Base-by-base conservation (phyloP, 2,113 vertebrate species). In the Zosterops japonicus region DNA sequence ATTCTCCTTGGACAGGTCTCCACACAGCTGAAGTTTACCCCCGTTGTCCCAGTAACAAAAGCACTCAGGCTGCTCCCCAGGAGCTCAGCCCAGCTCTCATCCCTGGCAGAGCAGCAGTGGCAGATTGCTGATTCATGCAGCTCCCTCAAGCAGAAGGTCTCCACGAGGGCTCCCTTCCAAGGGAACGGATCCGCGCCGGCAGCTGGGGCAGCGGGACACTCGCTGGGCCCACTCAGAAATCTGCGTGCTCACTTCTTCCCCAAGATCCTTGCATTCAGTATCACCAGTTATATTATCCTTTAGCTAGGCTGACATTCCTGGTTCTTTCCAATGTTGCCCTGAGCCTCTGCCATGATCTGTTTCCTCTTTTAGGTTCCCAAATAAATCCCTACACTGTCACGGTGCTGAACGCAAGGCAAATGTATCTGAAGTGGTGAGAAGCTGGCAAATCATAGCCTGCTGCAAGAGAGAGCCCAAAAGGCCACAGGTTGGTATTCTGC, bases 1-100 rank as follows among this genome's bases (percentile, higher is more conserved):
- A 83, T 25, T 77, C 68, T 75, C 39, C 55, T 70, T 84, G 81
- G 84, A 53, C 89, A 78, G 46, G 50, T 61, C 90, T 65, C 41
- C 19, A 3, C 53, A 70, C 84, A 93, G 95, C 81, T 94, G 84
- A 74, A 61, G 92, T 93, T 95, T 93, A 83, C 64, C 28, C 50
- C 57, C 36, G 69, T 87, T 85, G 89, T 92, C 91, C 71, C 91
- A 92, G 83, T 60, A 92, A 93, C 90, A 44, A 1, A 92, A 87
- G 15, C 36, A 18, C 65, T 70, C 31, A 22, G 52, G 29, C 31
- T 21, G 55, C 55, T 49, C n/a, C 22, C 55, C 24, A 11, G 57
- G 77, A 84, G 24, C 29, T 14, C 1, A 0, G 61, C 50, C 60
- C 92, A 64, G 57, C 52, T 42, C 64, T 47, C 56, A 53, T 3